A percentile compares a stretch with the other conserved stretches of the same genome.
phyloP scores from a whole-genome alignment of 2,888 invertebrate species.

The Lamproptera curius region DNA sequence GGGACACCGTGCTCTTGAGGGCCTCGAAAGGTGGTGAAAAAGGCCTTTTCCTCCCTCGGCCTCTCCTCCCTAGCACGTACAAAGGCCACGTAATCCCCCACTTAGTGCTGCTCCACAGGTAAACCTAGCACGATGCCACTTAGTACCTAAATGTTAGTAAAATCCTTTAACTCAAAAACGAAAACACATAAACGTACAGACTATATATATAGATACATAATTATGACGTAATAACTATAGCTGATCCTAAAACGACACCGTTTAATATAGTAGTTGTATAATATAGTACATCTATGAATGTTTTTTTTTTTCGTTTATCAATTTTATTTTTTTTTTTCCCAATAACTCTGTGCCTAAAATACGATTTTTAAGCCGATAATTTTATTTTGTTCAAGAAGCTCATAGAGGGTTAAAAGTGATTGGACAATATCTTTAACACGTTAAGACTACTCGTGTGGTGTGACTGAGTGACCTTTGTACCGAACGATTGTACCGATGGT shows the following conservation, averaged over 20 bases:
- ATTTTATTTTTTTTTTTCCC: too few species aligned
- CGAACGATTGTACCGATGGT: slow-evolving; percentile 36
- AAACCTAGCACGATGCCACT: slow-evolving; percentile 59
- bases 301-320: too few species aligned
- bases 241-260: slow-evolving; percentile 60
- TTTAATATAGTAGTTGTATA: slow-evolving; percentile 65
- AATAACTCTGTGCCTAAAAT: slow-evolving; percentile 75
- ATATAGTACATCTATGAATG: slow-evolving; percentile 56
- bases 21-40: neutral
- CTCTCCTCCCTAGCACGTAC: neutral
- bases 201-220: slow-evolving; percentile 74
- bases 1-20: neutral
- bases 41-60: neutral
- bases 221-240: slow-evolving; percentile 53
- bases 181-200: slow-evolving; percentile 32
- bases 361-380: slow-evolving; percentile 73
- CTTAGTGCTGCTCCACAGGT: too few species aligned
- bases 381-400: slow-evolving; percentile 57
- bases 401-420: slow-evolving; percentile 57
- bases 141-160: slow-evolving; percentile 74
- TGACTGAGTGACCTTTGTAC: slow-evolving; percentile 43
- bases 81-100: slow-evolving; percentile 40
- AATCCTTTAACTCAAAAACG: slow-evolving; percentile 75
- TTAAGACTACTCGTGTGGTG: slow-evolving; percentile 37
- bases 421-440: slow-evolving; percentile 49